These are phyloP conservation scores for Pseudomyrmex dendroicus DNA, from an alignment of 1,140 invertebrate species.

Conservation along the genomic window DNA sequence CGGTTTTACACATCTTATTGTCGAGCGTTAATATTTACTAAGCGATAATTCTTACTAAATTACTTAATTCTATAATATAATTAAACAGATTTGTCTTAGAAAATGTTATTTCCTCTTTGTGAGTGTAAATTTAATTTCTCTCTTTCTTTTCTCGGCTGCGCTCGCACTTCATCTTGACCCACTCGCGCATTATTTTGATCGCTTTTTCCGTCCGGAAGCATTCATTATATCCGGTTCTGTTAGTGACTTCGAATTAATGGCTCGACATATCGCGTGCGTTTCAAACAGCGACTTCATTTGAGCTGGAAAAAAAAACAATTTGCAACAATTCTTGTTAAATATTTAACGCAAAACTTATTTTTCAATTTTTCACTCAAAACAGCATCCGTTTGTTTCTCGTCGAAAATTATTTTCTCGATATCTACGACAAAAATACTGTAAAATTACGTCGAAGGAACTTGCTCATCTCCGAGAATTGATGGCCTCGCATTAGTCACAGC, in stretches of 20 bases:
- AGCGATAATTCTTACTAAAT: too few species aligned
- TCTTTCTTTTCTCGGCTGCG: not conserved
- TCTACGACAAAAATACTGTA: too few species aligned
- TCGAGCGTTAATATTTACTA: constrained; percentile 38
- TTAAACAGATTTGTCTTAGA: constrained; percentile 16
- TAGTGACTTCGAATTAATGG: constrained; percentile 49
- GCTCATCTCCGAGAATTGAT: too few species aligned
- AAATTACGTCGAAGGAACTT: not conserved
- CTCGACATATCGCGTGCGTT: not conserved
- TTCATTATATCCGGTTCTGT: constrained; percentile 39
- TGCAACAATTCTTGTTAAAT: not conserved
- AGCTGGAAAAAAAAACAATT: not conserved
- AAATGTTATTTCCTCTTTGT: constrained; percentile 15
- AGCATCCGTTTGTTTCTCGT: too few species aligned
- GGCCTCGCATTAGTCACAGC: not conserved
- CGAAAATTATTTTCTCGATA: too few species aligned
- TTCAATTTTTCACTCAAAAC: too few species aligned
- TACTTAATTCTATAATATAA: not conserved
- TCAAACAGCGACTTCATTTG: not conserved
- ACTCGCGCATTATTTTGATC: constrained; percentile 53
- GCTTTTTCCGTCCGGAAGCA: constrained; percentile 52
- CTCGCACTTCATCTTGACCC: not conserved
- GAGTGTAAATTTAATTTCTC: constrained; percentile 21
- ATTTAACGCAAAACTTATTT: not conserved
- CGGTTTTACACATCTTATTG: not conserved